Conservation (phyloP, 1,140 invertebrate genomes). For the Drosophila mayri region DNA sequence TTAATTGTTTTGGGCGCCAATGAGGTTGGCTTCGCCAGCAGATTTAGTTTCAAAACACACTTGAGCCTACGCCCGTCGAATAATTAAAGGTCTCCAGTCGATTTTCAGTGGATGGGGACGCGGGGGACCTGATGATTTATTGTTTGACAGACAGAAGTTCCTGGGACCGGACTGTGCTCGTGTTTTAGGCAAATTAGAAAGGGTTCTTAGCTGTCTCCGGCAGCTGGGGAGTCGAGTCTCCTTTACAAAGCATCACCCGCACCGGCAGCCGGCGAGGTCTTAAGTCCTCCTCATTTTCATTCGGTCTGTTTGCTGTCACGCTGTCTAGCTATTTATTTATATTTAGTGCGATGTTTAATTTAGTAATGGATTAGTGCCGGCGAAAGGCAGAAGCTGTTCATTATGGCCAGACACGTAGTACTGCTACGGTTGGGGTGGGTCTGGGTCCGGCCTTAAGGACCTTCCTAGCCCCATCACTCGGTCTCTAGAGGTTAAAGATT, state of each 20-base stretch:
- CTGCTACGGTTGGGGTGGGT: neutral
- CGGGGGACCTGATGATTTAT: slow-evolving; percentile 69
- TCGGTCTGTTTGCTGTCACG: slow-evolving; percentile 75
- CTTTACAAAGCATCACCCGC: slow-evolving; percentile 18
- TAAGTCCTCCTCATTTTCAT: slow-evolving; percentile 15
- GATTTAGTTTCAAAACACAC: slow-evolving; percentile 79
- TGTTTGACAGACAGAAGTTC: slow-evolving; percentile 74
- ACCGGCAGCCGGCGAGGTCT: slow-evolving; percentile 1
- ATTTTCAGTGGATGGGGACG: neutral
- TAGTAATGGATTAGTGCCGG: slow-evolving; percentile 77
- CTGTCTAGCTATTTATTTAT: slow-evolving; percentile 82
- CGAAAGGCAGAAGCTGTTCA: slow-evolving; percentile 49
- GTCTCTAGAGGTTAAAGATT: slow-evolving; percentile 54
- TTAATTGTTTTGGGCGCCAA: slow-evolving; percentile 79
- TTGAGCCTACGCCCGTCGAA: slow-evolving; percentile 67
- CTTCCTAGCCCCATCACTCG: slow-evolving; percentile 7
- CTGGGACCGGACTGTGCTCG: slow-evolving; percentile 21
- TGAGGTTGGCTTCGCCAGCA: slow-evolving; percentile 40
- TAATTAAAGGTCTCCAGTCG: slow-evolving; percentile 67
- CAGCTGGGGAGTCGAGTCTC: slow-evolving; percentile 30
- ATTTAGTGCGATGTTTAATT: slow-evolving; percentile 82
- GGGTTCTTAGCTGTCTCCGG: slow-evolving; percentile 67
- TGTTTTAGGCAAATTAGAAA: slow-evolving; percentile 77
- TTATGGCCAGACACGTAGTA: slow-evolving; percentile 73
- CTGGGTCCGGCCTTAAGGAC: slow-evolving; percentile 1